Percentiles rank a stretch among this genome's conserved stretches.
These are phyloP conservation scores for Heteromyza rotundicornis DNA, from an alignment of 2,888 invertebrate genomes.

Conservation along the genomic window DNA sequence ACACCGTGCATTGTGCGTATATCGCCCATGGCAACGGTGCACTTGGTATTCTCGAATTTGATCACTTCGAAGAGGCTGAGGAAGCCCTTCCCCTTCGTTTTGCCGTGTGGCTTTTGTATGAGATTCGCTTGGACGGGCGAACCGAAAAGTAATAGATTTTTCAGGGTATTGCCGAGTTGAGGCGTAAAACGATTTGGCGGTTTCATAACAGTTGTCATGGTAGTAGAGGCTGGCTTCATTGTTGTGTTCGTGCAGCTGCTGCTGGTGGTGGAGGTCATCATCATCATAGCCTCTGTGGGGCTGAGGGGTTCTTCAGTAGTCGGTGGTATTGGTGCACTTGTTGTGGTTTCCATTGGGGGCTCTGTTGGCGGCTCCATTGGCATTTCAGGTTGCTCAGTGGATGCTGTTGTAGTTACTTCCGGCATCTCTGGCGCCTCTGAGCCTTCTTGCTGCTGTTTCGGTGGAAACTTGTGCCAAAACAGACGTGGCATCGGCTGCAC, in stretches of 20 bases:
- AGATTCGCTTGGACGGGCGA: constrained; percentile 51
- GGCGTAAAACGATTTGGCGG: constrained; percentile 33
- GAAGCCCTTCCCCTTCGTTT: constrained; percentile 63
- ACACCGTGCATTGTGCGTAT: constrained; percentile 71
- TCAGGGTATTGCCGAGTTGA: constrained; percentile 43
- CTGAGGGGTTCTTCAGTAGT: constrained; percentile 10
- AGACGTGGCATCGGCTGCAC: constrained; percentile 31
- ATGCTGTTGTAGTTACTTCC: constrained; percentile 36
- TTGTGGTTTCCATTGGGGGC: constrained; percentile 10
- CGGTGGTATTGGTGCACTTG: constrained; percentile 25
- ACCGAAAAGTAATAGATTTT: constrained; percentile 48
- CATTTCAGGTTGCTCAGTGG: constrained; percentile 19
- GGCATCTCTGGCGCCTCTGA: constrained; percentile 30
- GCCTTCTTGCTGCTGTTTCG: constrained; percentile 33
- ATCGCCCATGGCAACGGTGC: constrained; percentile 60
- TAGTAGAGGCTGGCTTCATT: constrained; percentile 30
- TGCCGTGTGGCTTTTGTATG: constrained; percentile 43
- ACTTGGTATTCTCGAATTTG: constrained; percentile 72
- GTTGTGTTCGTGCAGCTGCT: constrained; percentile 2
- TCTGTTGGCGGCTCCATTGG: constrained; percentile 21
- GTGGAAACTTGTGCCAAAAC: constrained; percentile 43
- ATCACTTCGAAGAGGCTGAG: constrained; percentile 75
- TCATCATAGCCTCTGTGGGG: constrained; percentile 12
- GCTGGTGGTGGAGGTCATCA: neutral
- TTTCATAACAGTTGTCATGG: constrained; percentile 49